Conservation (phyloP, 2,888 invertebrate genomes). For the Drosophila nigritarsus region DNA sequence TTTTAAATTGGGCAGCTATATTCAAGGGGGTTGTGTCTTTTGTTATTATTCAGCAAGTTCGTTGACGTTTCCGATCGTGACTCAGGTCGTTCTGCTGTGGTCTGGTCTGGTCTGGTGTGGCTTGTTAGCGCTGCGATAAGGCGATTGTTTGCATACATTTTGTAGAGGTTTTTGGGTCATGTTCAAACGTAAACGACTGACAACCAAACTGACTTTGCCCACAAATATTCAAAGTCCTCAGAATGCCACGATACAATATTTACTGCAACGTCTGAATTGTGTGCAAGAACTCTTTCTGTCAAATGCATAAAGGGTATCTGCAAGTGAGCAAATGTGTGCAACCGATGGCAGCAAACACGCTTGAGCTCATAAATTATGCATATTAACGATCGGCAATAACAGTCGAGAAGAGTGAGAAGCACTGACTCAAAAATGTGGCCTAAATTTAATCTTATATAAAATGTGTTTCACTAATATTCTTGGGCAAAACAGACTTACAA, state of each 20-base stretch:
- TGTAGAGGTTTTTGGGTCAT: slow-evolving; percentile 31
- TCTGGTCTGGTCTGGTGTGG: background rate
- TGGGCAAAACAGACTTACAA: background rate
- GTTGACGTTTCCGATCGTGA: slow-evolving; percentile 28
- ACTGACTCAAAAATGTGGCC: background rate
- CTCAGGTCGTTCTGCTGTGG: background rate
- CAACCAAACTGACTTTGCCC: slow-evolving; percentile 12
- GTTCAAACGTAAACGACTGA: slow-evolving; percentile 22
- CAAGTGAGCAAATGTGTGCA: background rate
- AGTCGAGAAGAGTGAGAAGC: background rate
- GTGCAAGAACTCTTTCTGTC: background rate
- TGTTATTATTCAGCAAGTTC: slow-evolving; percentile 13
- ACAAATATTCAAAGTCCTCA: background rate
- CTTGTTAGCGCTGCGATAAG: slow-evolving; percentile 27
- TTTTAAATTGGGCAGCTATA: too few relatives aligned
- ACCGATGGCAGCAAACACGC: background rate
- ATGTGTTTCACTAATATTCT: background rate
- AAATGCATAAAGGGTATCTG: background rate
- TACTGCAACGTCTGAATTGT: background rate
- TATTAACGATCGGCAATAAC: background rate
- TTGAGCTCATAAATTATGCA: background rate
- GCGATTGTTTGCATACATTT: slow-evolving; percentile 8
- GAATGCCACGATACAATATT: slow-evolving; percentile 5
- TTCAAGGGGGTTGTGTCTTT: background rate
- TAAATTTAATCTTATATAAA: background rate